Evolutionary conservation across 1,140 invertebrate species (phyloP).

Genomic region (Paraescarpia echinospica): DNA sequence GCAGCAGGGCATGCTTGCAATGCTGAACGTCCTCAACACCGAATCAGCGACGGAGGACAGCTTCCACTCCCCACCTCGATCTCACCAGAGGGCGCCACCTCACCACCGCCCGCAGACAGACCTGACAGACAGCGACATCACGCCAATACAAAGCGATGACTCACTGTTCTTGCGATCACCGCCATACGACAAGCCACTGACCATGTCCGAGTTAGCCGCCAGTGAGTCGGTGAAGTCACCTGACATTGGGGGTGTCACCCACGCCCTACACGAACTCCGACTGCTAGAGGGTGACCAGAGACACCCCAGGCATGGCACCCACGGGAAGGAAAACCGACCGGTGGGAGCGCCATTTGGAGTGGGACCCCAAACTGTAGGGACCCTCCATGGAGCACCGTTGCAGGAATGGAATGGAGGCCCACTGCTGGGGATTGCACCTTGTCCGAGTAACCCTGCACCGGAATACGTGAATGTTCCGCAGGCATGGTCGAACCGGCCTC

Average conservation of each 20-base stretch:
- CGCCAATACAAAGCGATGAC: not conserved
- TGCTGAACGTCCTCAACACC: conserved; percentile 12
- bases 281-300: not conserved
- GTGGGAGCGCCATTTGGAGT: not conserved
- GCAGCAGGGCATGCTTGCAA: conserved; percentile 16
- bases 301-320: not conserved
- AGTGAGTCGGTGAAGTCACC: not conserved
- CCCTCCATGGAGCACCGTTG: not conserved
- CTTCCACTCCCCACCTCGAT: not conserved
- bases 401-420: not conserved
- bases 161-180: not conserved
- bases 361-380: not conserved
- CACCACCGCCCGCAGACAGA: not conserved
- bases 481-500: not conserved
- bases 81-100: not conserved
- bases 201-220: not conserved
- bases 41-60: not conserved
- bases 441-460: not conserved
- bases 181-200: not conserved
- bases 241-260: not conserved
- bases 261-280: not conserved
- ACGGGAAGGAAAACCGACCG: not conserved
- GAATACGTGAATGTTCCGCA: not conserved
- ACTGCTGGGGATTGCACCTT: not conserved
- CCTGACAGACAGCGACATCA: not conserved